Base-by-base conservation (phyloP, 2,113 vertebrate genomes). In the Tringa solitaria region DNA sequence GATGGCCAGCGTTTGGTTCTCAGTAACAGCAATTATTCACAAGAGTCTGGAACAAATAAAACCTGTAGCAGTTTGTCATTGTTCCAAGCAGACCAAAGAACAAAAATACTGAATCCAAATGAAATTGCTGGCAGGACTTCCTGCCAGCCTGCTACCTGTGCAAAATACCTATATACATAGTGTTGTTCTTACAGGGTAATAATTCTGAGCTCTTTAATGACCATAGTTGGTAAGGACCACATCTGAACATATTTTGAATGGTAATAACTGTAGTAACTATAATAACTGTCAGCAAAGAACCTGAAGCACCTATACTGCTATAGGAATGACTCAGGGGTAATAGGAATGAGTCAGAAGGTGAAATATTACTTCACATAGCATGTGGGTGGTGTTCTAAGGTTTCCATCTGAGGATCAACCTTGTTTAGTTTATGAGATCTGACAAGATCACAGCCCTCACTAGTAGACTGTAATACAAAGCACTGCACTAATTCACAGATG, bases 391-490 rank as follows among this genome's bases (percentile, higher is more conserved):
- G 32, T 72, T 65, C 67, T 68, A 53, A 91, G 84, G n/a, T 69
- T 89, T 87, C 78, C 50, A 69, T 59, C 72, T 54, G 73, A 91
- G 78, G 65, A 60, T 56, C 0, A 0, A 68, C 69, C 67, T 95
- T 76, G 53, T 75, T 89, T 85, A 67, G 63, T 69, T 91, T 80
- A 69, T 84, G 65, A 93, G 53, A 41, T 73, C 33, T 91, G 89
- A 73, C 53, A 79, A 61, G 61, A 92, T 82, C 57, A 41, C 30
- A 73, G 78, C 27, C 57, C 53, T 89, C 0, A 0, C 69, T 89
- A 24, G 77, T 24, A 84, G 65, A 59, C 7, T 81, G 48, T 39
- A 72, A 53, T 33, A 35, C 35, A 77, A 37, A 93, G 39, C 50
- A n/a, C 48, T 43, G 37, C 57, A 48, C 41, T 87, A 74, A 79